Percentiles rank a stretch among this genome's conserved stretches.
Conservation (phyloP, 1,140 invertebrate genomes). For the Microvelia longipes region DNA sequence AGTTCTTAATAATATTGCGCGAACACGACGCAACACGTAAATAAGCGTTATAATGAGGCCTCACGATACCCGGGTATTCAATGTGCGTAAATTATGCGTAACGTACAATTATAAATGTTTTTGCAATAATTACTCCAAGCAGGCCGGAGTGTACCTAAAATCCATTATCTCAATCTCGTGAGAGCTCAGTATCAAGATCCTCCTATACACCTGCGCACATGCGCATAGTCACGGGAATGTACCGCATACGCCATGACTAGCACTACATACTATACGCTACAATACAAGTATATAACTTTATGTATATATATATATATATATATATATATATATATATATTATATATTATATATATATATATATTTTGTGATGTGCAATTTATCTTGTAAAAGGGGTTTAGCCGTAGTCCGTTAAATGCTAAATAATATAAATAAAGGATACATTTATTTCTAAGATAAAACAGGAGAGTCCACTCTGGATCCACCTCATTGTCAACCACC, state of each 20-base stretch:
- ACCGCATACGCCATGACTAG: background rate
- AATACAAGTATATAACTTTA: background rate
- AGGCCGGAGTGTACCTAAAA: no score
- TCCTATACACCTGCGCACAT: no score
- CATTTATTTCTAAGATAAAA: conserved; percentile 65
- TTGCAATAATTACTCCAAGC: no score
- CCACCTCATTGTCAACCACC: conserved; percentile 52
- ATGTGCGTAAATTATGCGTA: no score
- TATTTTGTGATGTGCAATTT: background rate
- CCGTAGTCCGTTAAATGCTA: background rate
- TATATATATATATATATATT: background rate
- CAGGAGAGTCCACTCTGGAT: conserved; percentile 74
- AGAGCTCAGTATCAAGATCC: no score
- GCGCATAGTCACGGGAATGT: no score
- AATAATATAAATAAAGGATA: conserved; percentile 35
- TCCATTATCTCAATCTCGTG: no score
- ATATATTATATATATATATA: background rate
- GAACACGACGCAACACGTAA: no score
- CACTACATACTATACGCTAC: background rate
- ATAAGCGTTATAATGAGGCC: no score
- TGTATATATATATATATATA: background rate
- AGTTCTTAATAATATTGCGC: no score
- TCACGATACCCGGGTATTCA: no score
- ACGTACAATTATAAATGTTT: no score
- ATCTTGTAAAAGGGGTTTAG: background rate